Conservation (phyloP, 2,888 invertebrate genomes). For the Nomada hirtipes region DNA sequence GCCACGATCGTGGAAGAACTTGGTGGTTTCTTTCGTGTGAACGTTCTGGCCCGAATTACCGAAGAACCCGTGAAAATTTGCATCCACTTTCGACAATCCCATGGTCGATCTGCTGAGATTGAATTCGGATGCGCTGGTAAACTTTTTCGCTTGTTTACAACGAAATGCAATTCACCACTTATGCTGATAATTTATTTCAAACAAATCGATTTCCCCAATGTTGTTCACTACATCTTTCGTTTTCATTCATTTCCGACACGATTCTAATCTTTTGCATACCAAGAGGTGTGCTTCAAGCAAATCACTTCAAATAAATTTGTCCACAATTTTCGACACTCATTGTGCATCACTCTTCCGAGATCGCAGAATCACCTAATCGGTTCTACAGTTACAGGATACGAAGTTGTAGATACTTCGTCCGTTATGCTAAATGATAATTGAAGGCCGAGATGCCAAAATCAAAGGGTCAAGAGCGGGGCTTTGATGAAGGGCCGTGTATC, state of each 20-base stretch:
- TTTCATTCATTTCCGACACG: no score
- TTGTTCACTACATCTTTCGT: no score
- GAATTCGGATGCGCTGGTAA: not conserved
- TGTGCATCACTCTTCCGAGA: not conserved
- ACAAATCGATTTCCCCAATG: no score
- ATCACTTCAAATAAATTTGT: no score
- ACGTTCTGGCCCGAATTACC: constrained; percentile 13
- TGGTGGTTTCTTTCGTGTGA: not conserved
- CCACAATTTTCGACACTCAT: no score
- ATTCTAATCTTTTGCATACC: no score
- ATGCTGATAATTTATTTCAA: no score
- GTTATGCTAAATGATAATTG: constrained; percentile 59
- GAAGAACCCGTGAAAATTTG: constrained; percentile 8
- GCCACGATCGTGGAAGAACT: constrained; percentile 17
- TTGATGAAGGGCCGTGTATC: constrained; percentile 63
- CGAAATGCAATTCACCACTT: no score
- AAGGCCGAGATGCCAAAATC: constrained; percentile 53
- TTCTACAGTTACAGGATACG: not conserved
- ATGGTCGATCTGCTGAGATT: constrained; percentile 7
- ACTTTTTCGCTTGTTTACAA: no score
- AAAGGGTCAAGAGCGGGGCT: constrained; percentile 58
- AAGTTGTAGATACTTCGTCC: constrained; percentile 1
- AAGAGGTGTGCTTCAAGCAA: no score
- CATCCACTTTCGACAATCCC: not conserved
- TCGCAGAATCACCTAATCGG: constrained; percentile 14